These are phyloP conservation scores for Oreochromis spilurus DNA, from an alignment of 2,113 vertebrate species.

Conservation along the genomic window DNA sequence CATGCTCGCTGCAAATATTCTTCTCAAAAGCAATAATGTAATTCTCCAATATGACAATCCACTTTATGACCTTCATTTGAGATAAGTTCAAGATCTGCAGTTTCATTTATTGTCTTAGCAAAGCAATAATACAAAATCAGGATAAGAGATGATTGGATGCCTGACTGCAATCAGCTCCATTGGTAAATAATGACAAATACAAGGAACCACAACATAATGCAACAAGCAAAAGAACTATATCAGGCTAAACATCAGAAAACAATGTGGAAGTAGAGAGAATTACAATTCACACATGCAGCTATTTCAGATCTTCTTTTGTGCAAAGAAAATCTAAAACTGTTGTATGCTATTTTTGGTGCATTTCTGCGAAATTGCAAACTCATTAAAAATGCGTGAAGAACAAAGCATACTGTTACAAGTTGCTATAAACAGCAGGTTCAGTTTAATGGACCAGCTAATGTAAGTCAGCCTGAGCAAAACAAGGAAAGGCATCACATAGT, in stretches of 20 bases:
- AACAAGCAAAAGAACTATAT: not conserved
- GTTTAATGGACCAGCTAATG: not conserved
- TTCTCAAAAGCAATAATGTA: not conserved
- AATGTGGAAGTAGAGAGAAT: accelerated
- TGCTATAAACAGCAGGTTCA: not conserved
- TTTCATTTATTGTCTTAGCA: not conserved
- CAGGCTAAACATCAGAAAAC: not conserved
- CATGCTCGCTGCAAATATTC: not conserved
- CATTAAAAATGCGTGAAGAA: not conserved
- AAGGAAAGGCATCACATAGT: not conserved
- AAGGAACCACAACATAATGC: not conserved
- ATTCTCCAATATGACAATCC: not conserved
- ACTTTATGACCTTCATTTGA: not conserved
- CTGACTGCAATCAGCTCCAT: not conserved
- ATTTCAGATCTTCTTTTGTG: not conserved
- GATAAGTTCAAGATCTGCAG: not conserved
- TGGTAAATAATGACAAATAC: not conserved
- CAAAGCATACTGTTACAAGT: not conserved
- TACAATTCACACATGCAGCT: accelerated
- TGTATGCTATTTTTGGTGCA: not conserved
- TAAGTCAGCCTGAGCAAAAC: not conserved
- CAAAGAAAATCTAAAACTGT: not conserved
- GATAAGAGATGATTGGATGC: not conserved
- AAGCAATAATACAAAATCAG: accelerated
- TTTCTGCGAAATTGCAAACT: accelerated